Evolutionary conservation across 1,140 invertebrate species (phyloP), one percentile per base, ranked within the genome.

Genomic region (Triops longicaudatus): DNA sequence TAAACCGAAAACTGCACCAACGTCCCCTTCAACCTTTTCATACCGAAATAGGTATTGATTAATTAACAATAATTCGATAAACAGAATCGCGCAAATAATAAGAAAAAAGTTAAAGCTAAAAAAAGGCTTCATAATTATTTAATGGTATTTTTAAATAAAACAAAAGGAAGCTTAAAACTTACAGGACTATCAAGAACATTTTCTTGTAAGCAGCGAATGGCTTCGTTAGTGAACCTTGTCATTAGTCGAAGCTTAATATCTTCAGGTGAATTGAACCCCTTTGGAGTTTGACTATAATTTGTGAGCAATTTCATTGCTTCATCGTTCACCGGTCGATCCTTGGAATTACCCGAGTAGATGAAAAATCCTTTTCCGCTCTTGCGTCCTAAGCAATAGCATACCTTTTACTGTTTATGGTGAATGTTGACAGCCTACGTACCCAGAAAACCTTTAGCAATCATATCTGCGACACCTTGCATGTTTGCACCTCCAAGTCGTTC

Each of bases 311-410:
- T 89, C 14, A 93, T 73, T 5, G 92, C 93, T 50, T 90, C 92
- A 27, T 87, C 85, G 84, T 98, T 98, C 0, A 98, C 88, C 71
- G 92, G 89, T 79, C 91, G 88, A 75, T 91, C 80, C 83, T 95
- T 96, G 0, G 87, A 86, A 17, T 90, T 90, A 78, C 90, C 89
- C 82, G 93, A 90, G 81, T 99, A 99, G 0, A 98, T 82, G 83
- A 91, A 99, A 78, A 94, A 90, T 74, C 97, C 97, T 86, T 98
- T 98, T 11, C 96, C 95, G 3, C 94, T 93, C 85, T 99, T 99
- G 50, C 96, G 90, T 28, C 97, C 91, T 91, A 81, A n/a, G 7
- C 31, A 37, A 37, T n/a, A n/a, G n/a, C n/a, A n/a, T n/a, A n/a
- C n/a, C n/a, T n/a, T n/a, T n/a, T n/a, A n/a, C n/a, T n/a, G n/a